These are phyloP conservation scores for Aplidium turbinatum DNA, from an alignment of 23 tunicate species.

Conservation along the genomic window DNA sequence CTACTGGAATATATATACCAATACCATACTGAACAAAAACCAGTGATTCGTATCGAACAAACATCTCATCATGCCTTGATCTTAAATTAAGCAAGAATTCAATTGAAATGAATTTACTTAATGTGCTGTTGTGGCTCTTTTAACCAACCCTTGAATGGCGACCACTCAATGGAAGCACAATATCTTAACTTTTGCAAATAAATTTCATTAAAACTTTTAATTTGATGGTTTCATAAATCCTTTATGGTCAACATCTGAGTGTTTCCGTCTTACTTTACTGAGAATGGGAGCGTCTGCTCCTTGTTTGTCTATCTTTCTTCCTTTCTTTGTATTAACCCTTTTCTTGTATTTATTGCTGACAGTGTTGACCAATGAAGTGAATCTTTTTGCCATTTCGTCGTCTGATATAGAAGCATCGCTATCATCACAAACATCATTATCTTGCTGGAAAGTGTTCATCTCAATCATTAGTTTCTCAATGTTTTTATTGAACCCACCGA, in stretches of 20 bases:
- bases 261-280: constrained; percentile 8
- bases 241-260: neutral
- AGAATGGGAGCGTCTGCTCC: neutral
- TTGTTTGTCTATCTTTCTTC: neutral
- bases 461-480: constrained; percentile 69
- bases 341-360: constrained; percentile 56
- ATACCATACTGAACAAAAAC: too few relatives aligned
- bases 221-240: constrained; percentile 33
- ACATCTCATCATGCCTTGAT: too few relatives aligned
- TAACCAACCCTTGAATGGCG: too few relatives aligned
- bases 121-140: too few relatives aligned
- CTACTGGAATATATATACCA: too few relatives aligned
- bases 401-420: constrained; percentile 61
- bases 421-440: constrained; percentile 20
- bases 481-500: constrained; percentile 65
- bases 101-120: too few relatives aligned
- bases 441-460: constrained; percentile 17
- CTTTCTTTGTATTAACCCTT: constrained; percentile 24
- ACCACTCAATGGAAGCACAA: too few relatives aligned
- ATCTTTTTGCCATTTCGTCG: constrained; percentile 88
- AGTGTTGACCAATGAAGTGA: constrained; percentile 54
- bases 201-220: too few relatives aligned
- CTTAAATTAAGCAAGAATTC: too few relatives aligned
- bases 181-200: too few relatives aligned
- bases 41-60: too few relatives aligned